These are phyloP conservation scores for Oreotragus oreotragus DNA, from an alignment of 2,113 vertebrate species.

Conservation along the genomic window DNA sequence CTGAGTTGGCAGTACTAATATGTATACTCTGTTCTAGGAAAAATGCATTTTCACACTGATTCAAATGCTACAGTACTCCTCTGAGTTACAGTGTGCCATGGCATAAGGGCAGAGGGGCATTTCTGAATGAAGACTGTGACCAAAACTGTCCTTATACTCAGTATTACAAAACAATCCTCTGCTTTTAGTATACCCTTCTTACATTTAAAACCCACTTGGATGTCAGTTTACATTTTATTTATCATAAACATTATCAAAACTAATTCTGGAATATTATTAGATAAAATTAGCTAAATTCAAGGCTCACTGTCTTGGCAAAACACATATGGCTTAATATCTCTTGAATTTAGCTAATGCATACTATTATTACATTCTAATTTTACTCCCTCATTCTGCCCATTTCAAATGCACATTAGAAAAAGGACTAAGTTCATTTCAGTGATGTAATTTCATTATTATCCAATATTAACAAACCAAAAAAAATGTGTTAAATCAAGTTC, in stretches of 20 bases:
- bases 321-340: neutral
- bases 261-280: neutral
- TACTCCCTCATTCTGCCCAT: neutral
- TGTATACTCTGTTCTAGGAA: neutral
- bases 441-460: neutral
- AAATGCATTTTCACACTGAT: neutral
- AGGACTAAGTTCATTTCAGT: neutral
- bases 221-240: neutral
- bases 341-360: neutral
- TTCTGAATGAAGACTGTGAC: neutral
- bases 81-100: accelerated
- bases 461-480: neutral
- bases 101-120: neutral
- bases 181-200: neutral
- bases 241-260: neutral
- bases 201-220: neutral
- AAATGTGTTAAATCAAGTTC: neutral
- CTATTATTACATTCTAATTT: neutral
- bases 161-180: neutral
- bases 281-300: neutral
- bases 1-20: neutral
- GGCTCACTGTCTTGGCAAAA: neutral
- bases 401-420: neutral
- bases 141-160: neutral
- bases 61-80: neutral